Percentiles rank a stretch among this genome's conserved stretches.
phyloP scores from a whole-genome alignment of 2,888 invertebrate genomes.

The Hirtodrosophila alboralis region DNA sequence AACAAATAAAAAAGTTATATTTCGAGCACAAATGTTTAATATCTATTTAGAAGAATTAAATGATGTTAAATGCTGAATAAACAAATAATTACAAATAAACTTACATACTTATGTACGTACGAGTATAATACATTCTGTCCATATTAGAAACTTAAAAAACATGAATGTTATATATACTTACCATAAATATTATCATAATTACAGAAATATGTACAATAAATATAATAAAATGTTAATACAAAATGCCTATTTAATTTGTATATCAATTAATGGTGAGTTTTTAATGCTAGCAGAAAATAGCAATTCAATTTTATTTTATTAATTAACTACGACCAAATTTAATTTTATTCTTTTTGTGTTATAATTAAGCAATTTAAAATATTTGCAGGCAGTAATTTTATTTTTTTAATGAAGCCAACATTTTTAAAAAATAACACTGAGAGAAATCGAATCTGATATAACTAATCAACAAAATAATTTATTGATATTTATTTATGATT shows the following conservation, averaged over 20 bases:
- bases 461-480: no score
- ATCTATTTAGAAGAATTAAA: constrained; percentile 25
- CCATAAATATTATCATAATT: constrained; percentile 41
- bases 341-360: no score
- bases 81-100: constrained; percentile 16
- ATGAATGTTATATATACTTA: constrained; percentile 35
- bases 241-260: constrained; percentile 1
- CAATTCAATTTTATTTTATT: no score
- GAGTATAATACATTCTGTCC: constrained; percentile 53
- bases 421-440: no score
- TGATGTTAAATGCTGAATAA: constrained; percentile 14
- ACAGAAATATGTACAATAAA: constrained; percentile 69
- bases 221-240: constrained; percentile 62
- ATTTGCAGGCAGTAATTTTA: no score
- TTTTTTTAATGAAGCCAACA: no score
- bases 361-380: no score
- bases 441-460: no score
- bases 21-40: constrained; percentile 56
- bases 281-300: no score
- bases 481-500: no score
- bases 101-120: constrained; percentile 14
- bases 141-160: constrained; percentile 53
- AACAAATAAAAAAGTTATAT: constrained; percentile 8
- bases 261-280: no score
- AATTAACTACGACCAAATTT: no score